These are phyloP conservation scores for Pristionchus fissidentatus DNA, from an alignment of 2,888 invertebrate genomes.

Conservation along the genomic window DNA sequence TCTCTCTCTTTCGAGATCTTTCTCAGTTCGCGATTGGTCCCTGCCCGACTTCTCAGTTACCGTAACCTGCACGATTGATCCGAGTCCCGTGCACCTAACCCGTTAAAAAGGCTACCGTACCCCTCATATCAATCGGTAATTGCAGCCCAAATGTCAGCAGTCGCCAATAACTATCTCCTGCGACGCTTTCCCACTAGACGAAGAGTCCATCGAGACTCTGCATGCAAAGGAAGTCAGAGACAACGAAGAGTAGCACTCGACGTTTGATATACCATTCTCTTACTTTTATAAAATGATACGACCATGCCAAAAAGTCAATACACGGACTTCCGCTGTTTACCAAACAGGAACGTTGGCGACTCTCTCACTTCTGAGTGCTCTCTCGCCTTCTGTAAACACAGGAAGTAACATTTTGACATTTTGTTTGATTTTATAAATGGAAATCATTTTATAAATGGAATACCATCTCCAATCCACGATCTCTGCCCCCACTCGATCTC, in stretches of 20 bases:
- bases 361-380: too few relatives aligned
- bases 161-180: constrained; percentile 71
- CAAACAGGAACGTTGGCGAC: too few relatives aligned
- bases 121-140: neutral
- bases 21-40: neutral
- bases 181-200: constrained; percentile 67
- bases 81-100: constrained; percentile 2
- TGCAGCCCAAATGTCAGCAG: constrained; percentile 72
- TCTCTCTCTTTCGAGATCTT: neutral
- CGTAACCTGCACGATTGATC: constrained; percentile 19
- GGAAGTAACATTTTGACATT: too few relatives aligned
- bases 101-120: neutral
- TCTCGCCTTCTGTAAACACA: too few relatives aligned
- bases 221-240: constrained; percentile 9
- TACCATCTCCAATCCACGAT: neutral
- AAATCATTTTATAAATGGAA: neutral
- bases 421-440: neutral
- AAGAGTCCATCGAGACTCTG: constrained; percentile 55
- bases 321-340: too few relatives aligned
- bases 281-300: too few relatives aligned
- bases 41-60: neutral
- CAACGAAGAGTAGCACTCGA: constrained; percentile 21
- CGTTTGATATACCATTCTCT: neutral
- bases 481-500: neutral
- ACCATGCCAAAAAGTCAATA: too few relatives aligned